Base-by-base conservation (phyloP, 2,888 invertebrate genomes). In the Microplitis manilae region DNA sequence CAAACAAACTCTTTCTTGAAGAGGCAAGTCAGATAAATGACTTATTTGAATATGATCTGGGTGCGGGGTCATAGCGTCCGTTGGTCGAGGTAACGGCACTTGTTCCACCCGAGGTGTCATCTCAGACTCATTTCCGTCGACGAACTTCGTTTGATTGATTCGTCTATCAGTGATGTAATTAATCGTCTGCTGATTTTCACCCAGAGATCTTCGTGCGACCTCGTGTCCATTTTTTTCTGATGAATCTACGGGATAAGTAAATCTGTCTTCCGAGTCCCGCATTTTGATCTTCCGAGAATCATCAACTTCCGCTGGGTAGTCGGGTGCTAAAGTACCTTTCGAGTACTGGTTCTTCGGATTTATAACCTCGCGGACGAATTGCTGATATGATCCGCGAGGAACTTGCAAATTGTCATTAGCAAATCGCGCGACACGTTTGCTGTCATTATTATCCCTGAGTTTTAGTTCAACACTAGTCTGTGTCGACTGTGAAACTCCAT, bases 321-420 rank as follows among this genome's bases (percentile, higher is more conserved):
- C n/a, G 9, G 6, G 6, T n/a, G 9, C 9, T 59, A n/a, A 20
- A 62, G 15, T 38, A 65, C 38, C 9, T 5, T 65, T 20, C 2
- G 8, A 13, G 8, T 65, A 20, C 20, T 77, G 69, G 20, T 64
- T 69, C 5, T 17, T 68, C 1, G 73, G 68, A 62, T 39, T 77
- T 4, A 73, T 59, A 1, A 77, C 65, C 9, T 77, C 69, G 13
- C 64, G 68, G 59, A 77, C 69, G 69, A 77, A 77, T n/a, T 77
- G 73, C 15, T 77, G 73, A 61, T 77, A 77, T 1, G 77, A 73
- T 30, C 73, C 65, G 1, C 59, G 73, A 38, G 39, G 9, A 6
- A 38, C 1, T 60, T 30, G 65, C 7, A 68, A 7, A 50, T 73
- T 59, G 7, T 77, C 77, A 69, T 64, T 70, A n/a, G 62, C 41